A percentile compares a stretch with the other conserved stretches of the same genome.
phyloP scores from a whole-genome alignment of 2,888 invertebrate species.

The Acronicta psi region DNA sequence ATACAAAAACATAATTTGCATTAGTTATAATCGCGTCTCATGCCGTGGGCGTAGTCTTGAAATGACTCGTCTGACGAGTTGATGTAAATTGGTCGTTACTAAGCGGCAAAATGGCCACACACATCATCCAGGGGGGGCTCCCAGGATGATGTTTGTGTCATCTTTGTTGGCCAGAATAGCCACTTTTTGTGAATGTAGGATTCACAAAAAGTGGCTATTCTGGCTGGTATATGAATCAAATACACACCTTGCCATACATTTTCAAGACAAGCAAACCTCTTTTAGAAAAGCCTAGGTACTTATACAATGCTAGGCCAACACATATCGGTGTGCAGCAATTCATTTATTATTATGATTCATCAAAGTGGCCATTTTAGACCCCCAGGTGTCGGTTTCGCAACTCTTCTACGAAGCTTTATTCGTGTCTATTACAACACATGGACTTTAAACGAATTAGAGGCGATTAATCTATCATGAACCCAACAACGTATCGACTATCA shows the following conservation, averaged over 20 bases:
- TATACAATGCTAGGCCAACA: too few relatives aligned
- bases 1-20: constrained; percentile 30
- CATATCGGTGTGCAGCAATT: too few relatives aligned
- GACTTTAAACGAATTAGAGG: constrained; percentile 22
- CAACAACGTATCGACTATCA: constrained; percentile 20
- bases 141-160: too few relatives aligned
- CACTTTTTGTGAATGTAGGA: too few relatives aligned
- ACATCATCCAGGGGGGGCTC: neutral
- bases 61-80: constrained; percentile 24
- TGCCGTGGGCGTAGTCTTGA: constrained; percentile 20
- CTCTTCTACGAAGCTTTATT: constrained; percentile 9
- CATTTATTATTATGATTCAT: too few relatives aligned
- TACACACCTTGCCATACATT: too few relatives aligned
- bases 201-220: too few relatives aligned
- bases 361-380: too few relatives aligned
- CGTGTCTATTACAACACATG: constrained; percentile 11
- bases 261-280: too few relatives aligned
- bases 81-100: neutral
- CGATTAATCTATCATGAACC: constrained; percentile 33
- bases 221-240: too few relatives aligned
- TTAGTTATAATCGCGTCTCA: constrained; percentile 10
- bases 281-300: too few relatives aligned
- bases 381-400: constrained; percentile 37
- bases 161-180: too few relatives aligned
- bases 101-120: neutral